Evolutionary conservation across 2,113 vertebrate species (phyloP).

Genomic region (Macrotis lagotis): DNA sequence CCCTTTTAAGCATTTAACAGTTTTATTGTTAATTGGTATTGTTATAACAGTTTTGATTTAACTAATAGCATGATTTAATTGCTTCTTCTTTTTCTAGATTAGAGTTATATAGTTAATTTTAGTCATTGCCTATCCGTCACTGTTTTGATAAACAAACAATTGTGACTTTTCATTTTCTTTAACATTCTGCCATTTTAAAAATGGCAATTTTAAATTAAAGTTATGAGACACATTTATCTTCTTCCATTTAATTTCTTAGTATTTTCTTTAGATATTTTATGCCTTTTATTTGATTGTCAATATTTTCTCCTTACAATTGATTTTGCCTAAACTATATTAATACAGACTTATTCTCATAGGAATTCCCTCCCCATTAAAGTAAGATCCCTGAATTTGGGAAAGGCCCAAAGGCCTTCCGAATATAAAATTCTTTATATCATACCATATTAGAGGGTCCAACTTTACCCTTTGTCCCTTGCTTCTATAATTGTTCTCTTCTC

Average conservation of each 20-base stretch:
- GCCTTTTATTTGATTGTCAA: not conserved
- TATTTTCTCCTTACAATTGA: not conserved
- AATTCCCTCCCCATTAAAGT: not conserved
- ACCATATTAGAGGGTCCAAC: not conserved
- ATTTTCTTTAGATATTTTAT: not conserved
- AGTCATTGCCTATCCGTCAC: too few relatives aligned
- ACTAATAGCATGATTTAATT: not conserved
- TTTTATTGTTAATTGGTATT: not conserved
- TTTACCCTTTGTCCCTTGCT: not conserved
- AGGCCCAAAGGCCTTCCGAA: accelerated
- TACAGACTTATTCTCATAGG: not conserved
- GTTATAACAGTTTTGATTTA: not conserved
- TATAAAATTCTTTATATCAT: not conserved
- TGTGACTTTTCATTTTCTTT: not conserved
- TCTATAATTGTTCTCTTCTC: not conserved
- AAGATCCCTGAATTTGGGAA: too few relatives aligned
- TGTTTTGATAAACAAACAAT: not conserved
- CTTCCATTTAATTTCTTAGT: not conserved
- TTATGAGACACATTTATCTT: not conserved
- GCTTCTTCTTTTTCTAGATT: not conserved
- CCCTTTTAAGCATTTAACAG: too few relatives aligned
- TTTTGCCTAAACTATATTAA: not conserved
- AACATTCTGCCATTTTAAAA: not conserved
- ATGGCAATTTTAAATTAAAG: not conserved
- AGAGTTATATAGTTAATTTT: not conserved